Evolutionary conservation across 2,113 vertebrate species (phyloP).

Genomic region (Silurus meridionalis): DNA sequence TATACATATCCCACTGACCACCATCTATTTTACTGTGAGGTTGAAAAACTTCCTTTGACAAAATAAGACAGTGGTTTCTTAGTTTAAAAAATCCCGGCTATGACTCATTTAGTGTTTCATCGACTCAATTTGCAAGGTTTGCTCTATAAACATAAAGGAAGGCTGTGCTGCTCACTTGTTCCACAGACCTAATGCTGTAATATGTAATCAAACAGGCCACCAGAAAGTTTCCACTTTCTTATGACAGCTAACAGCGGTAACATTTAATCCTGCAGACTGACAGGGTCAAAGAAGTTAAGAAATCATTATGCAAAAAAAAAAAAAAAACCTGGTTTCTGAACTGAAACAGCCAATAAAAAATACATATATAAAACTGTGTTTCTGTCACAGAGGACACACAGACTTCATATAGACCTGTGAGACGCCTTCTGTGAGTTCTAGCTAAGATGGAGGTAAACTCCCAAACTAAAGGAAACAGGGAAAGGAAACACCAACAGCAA

Average conservation of each 20-base stretch:
- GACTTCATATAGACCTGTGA: conserved; percentile 11
- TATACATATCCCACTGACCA: conserved; percentile 8
- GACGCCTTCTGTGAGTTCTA: conserved; percentile 14
- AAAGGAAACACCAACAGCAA: conserved; percentile 43
- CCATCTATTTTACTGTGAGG: conserved; percentile 13
- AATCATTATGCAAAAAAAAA: conserved; percentile 39
- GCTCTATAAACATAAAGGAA: conserved; percentile 11
- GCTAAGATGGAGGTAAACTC: conserved; percentile 36
- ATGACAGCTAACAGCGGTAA: conserved; percentile 12
- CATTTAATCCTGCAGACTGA: conserved; percentile 32
- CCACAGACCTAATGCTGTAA: conserved; percentile 23
- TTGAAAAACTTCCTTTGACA: conserved; percentile 21
- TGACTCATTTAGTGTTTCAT: conserved; percentile 28
- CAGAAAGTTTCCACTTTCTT: conserved; percentile 39
- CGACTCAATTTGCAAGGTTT: conserved; percentile 19
- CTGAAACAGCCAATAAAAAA: conserved; percentile 24
- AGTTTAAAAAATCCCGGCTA: not conserved
- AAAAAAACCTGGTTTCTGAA: conserved; percentile 27
- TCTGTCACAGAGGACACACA: conserved; percentile 26
- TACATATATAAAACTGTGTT: not conserved
- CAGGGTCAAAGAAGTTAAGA: conserved; percentile 32
- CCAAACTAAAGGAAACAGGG: conserved; percentile 34
- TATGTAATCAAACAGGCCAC: conserved; percentile 15
- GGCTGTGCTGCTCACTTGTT: conserved; percentile 9
- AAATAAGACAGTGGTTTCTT: conserved; percentile 14